Percentiles rank a stretch among this genome's conserved stretches.
These are phyloP conservation scores for Paratrypauchen microcephalus DNA, from an alignment of 2,797 vertebrate species.

Conservation along the genomic window DNA sequence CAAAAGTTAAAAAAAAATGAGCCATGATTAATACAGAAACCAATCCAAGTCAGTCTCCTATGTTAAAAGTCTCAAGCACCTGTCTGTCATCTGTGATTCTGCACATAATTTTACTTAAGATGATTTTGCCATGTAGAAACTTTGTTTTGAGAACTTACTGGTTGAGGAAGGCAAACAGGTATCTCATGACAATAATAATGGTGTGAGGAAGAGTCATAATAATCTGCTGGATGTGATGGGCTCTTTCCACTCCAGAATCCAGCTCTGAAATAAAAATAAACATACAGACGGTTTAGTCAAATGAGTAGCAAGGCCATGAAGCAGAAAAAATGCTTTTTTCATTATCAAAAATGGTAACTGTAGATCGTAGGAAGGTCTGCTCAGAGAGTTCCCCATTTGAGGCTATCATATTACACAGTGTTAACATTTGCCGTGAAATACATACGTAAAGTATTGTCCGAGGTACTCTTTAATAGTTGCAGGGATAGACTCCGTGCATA, in stretches of 20 bases:
- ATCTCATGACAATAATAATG: constrained; percentile 97
- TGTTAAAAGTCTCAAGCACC: too few species aligned
- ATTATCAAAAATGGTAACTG: not conserved
- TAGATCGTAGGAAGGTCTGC: not conserved
- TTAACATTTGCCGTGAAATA: not conserved
- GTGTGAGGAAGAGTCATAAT: constrained; percentile 87
- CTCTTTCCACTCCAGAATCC: constrained; percentile 87
- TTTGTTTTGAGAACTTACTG: constrained; percentile 83
- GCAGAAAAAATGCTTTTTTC: not conserved
- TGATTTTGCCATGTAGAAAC: not conserved
- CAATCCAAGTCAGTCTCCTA: too few species aligned
- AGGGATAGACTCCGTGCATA: not conserved
- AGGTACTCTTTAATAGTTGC: not conserved
- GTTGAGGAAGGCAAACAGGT: constrained; percentile 97
- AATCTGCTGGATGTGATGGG: constrained; percentile 94
- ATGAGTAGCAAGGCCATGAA: not conserved
- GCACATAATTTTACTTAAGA: not conserved
- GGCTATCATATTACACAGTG: not conserved
- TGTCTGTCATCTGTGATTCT: not conserved
- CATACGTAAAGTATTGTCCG: not conserved
- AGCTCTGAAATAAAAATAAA: constrained; percentile 81
- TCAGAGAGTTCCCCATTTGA: not conserved
- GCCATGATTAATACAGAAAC: too few species aligned
- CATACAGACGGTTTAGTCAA: not conserved
- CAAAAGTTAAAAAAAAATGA: too few species aligned